phyloP scores from a whole-genome alignment of 2,888 invertebrate genomes.

The Orgyia antiqua region DNA sequence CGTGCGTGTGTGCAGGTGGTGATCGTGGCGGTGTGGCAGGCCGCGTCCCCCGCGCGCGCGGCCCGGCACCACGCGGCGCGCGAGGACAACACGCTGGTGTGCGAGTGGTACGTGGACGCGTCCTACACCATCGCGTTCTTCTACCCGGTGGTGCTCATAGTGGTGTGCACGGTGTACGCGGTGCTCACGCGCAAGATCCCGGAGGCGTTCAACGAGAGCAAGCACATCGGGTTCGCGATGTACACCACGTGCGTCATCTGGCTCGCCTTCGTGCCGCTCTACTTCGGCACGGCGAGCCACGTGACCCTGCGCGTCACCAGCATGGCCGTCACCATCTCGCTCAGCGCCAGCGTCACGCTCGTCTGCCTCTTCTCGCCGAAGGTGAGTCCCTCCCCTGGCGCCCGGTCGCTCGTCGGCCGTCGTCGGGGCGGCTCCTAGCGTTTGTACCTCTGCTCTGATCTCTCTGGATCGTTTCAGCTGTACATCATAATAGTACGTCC shows the following conservation, averaged over 20 bases:
- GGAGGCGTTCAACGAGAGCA: conserved; percentile 98
- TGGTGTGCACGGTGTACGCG: conserved; percentile 96
- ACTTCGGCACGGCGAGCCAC: conserved; percentile 95
- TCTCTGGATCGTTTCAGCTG: conserved; percentile 31
- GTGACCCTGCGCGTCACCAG: conserved; percentile 92
- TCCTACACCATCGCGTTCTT: conserved; percentile 95
- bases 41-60: conserved; percentile 94
- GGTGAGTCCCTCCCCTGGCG: conserved; percentile 81
- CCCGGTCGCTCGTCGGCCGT: too few species aligned
- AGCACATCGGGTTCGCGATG: conserved; percentile 98
- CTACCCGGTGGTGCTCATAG: conserved; percentile 92
- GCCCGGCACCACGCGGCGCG: conserved; percentile 91
- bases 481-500: conserved; percentile 59
- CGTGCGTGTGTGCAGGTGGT: conserved; percentile 73
- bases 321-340: conserved; percentile 94
- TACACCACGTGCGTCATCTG: conserved; percentile 98
- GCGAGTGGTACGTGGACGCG: conserved; percentile 93
- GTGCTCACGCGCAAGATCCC: conserved; percentile 96
- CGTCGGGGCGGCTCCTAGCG: neutral
- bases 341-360: conserved; percentile 94
- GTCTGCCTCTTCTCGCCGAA: conserved; percentile 95
- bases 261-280: conserved; percentile 97
- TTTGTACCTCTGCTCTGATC: neutral
- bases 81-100: conserved; percentile 93
- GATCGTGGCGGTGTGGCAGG: conserved; percentile 93